These are phyloP conservation scores for Lasaia peninsularis DNA, from an alignment of 1,140 invertebrate genomes.

Conservation along the genomic window DNA sequence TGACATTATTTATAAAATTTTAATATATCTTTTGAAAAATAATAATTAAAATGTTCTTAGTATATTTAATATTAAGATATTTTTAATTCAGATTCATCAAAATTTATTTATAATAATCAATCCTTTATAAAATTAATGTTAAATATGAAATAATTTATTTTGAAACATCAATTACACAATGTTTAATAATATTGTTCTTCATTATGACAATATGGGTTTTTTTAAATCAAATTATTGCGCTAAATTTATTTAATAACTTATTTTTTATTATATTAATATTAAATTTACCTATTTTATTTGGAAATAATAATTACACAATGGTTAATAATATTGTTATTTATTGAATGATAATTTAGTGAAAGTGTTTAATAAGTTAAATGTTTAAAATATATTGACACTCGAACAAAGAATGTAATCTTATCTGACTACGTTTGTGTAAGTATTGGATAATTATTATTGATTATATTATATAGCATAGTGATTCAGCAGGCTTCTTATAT, in stretches of 20 bases:
- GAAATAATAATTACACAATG: background rate
- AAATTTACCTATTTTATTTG: background rate
- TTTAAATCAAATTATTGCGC: no score
- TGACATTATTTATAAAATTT: no score
- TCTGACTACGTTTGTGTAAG: background rate
- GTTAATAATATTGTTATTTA: background rate
- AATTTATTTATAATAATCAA: no score
- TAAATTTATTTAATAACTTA: no score
- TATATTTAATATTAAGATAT: no score
- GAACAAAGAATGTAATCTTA: conserved; percentile 4
- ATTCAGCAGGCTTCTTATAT: background rate
- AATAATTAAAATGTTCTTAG: no score
- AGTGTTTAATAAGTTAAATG: background rate
- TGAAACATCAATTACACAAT: background rate
- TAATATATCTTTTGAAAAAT: no score
- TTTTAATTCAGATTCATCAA: no score
- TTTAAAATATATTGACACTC: conserved; percentile 1
- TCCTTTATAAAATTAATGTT: background rate
- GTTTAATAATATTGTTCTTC: background rate
- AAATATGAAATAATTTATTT: background rate
- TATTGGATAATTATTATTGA: conserved; percentile 5
- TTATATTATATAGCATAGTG: conserved; percentile 2
- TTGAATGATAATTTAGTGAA: background rate
- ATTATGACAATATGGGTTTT: no score
- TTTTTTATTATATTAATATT: background rate